Percentiles rank a stretch among this genome's conserved stretches.
phyloP scores from a whole-genome alignment of 2,113 vertebrate species.

The Talpa occidentalis region DNA sequence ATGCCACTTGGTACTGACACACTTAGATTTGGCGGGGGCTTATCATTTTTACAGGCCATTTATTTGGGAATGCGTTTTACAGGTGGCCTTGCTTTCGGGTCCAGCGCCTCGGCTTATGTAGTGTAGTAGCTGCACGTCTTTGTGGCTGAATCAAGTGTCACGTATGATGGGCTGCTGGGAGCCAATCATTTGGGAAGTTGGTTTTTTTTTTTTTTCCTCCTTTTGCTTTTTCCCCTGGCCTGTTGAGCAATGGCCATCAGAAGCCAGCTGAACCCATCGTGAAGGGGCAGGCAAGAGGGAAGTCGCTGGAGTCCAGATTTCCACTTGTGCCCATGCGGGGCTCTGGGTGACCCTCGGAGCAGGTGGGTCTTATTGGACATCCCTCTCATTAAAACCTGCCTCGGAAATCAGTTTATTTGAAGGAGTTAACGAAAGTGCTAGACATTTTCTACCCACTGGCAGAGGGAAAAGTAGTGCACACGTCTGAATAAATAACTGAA shows the following conservation, averaged over 20 bases:
- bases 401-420: constrained; percentile 79
- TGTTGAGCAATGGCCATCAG: neutral
- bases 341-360: constrained; percentile 33
- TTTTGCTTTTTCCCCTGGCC: constrained; percentile 54
- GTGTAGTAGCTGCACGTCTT: neutral
- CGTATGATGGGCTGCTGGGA: neutral
- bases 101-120: constrained; percentile 52
- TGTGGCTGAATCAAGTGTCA: constrained; percentile 34
- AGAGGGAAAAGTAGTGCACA: constrained; percentile 78
- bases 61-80: constrained; percentile 79
- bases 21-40: constrained; percentile 54
- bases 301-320: neutral
- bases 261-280: constrained; percentile 67
- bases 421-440: constrained; percentile 79
- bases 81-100: constrained; percentile 70
- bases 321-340: neutral
- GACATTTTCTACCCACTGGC: constrained; percentile 82
- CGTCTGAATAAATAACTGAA: constrained; percentile 87
- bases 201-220: neutral
- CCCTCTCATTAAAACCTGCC: constrained; percentile 69
- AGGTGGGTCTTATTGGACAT: constrained; percentile 50
- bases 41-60: constrained; percentile 71
- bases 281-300: neutral
- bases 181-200: constrained; percentile 24
- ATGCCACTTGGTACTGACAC: neutral